phyloP scores from a whole-genome alignment of 1,140 invertebrate genomes.

The Paracyclopina nana region DNA sequence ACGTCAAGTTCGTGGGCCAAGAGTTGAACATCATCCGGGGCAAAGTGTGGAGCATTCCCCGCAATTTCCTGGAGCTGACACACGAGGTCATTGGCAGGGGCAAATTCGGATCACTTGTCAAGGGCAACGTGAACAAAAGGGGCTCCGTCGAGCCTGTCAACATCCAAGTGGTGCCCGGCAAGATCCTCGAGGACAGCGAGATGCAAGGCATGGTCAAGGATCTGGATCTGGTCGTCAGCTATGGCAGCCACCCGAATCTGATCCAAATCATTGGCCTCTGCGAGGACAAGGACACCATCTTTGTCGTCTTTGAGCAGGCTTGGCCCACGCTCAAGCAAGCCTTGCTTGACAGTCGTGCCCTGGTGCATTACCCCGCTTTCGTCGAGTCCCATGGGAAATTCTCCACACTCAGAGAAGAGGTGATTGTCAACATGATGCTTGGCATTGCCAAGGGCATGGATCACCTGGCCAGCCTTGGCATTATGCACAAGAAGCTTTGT shows the following conservation, averaged over 20 bases:
- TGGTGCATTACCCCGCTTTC: conserved; percentile 31
- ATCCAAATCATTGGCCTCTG: conserved; percentile 20
- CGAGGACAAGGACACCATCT: conserved; percentile 18
- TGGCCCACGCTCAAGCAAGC: conserved; percentile 38
- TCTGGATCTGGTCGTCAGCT: conserved; percentile 18
- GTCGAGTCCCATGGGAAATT: conserved; percentile 33
- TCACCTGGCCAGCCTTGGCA: conserved; percentile 38
- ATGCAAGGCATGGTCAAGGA: conserved; percentile 18
- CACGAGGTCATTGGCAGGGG: conserved; percentile 9
- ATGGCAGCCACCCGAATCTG: conserved; percentile 19
- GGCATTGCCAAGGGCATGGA: conserved; percentile 42
- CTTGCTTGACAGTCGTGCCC: conserved; percentile 38
- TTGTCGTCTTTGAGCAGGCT: neutral
- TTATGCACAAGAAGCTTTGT: conserved; percentile 46
- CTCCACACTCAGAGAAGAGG: conserved; percentile 37
- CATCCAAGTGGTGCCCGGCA: neutral
- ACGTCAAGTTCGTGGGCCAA: neutral
- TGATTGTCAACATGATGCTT: conserved; percentile 33
- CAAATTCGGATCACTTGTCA: conserved; percentile 6
- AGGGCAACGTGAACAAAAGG: neutral
- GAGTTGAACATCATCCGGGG: neutral
- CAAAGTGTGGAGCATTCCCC: conserved; percentile 7
- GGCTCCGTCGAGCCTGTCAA: neutral
- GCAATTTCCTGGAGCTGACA: conserved; percentile 6
- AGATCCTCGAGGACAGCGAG: conserved; percentile 18